Percentiles rank a stretch among this genome's conserved stretches.
phyloP scores from a whole-genome alignment of 2,797 vertebrate species.

The Lacerta viridis region DNA sequence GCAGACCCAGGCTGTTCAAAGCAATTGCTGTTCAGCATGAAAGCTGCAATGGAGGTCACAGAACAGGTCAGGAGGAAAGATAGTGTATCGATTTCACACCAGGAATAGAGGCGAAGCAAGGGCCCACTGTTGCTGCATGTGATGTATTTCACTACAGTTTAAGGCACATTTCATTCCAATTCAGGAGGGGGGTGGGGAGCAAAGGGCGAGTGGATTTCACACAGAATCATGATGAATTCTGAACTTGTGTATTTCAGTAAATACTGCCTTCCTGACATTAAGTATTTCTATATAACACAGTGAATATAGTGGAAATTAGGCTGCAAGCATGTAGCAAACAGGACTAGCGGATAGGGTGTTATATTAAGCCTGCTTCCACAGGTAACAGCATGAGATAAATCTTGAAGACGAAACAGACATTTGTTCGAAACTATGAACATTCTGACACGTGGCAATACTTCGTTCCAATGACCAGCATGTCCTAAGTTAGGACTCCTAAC shows the following conservation, averaged over 20 bases:
- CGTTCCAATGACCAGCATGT: slow-evolving; percentile 30
- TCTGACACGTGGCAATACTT: slow-evolving; percentile 43
- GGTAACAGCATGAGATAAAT: slow-evolving; percentile 40
- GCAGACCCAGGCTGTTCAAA: slow-evolving; percentile 88
- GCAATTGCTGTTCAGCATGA: slow-evolving; percentile 90
- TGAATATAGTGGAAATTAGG: slow-evolving; percentile 81
- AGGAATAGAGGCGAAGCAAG: slow-evolving; percentile 83
- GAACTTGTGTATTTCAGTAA: slow-evolving; percentile 84
- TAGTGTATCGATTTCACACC: slow-evolving; percentile 93
- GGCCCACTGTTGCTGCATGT: slow-evolving; percentile 81
- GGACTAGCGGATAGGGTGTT: slow-evolving; percentile 26
- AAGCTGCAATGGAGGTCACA: slow-evolving; percentile 90
- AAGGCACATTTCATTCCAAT: slow-evolving; percentile 87
- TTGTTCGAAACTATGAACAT: not conserved
- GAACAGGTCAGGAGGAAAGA: slow-evolving; percentile 91
- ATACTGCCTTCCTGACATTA: slow-evolving; percentile 84
- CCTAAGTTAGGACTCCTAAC: not conserved
- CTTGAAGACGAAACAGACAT: slow-evolving; percentile 37
- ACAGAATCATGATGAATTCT: slow-evolving; percentile 90
- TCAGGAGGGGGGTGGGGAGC: slow-evolving; percentile 81
- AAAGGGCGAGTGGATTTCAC: slow-evolving; percentile 87
- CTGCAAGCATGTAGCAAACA: slow-evolving; percentile 67
- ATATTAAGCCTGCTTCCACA: slow-evolving; percentile 51
- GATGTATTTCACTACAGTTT: slow-evolving; percentile 88
- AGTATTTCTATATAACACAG: slow-evolving; percentile 78